Conservation (phyloP, 2,797 vertebrate genomes). For the Esox masquinongy region DNA sequence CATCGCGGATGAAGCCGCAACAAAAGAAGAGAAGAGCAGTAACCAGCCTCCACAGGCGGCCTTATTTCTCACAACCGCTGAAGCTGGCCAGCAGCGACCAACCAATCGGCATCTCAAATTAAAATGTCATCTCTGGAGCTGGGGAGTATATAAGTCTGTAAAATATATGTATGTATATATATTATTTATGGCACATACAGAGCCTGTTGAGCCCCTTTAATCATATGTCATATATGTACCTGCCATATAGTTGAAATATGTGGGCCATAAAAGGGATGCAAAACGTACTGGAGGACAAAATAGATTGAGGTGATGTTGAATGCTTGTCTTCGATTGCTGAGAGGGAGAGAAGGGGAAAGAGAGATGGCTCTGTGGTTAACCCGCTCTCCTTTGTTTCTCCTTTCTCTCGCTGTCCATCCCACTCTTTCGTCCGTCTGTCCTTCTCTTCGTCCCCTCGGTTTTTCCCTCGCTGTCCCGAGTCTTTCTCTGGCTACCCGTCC, state of each 20-base stretch:
- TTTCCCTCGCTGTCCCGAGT: constrained; percentile 4
- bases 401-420: background rate
- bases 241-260: constrained; percentile 70
- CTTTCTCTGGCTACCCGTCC: constrained; percentile 39
- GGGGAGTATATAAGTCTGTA: constrained; percentile 64
- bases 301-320: constrained; percentile 38
- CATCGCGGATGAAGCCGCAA: constrained; percentile 37
- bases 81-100: constrained; percentile 13
- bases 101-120: constrained; percentile 58
- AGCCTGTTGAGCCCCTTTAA: constrained; percentile 60
- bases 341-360: background rate
- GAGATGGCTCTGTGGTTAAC: background rate
- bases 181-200: constrained; percentile 67
- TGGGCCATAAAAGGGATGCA: constrained; percentile 65
- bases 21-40: constrained; percentile 31
- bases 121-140: constrained; percentile 62
- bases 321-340: constrained; percentile 43
- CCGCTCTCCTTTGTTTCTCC: background rate
- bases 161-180: constrained; percentile 63
- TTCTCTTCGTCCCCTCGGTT: background rate
- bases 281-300: constrained; percentile 51
- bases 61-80: background rate
- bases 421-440: background rate
- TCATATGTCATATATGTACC: constrained; percentile 62
- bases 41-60: background rate